Evolutionary conservation across 2,113 vertebrate species (phyloP), one percentile per base, ranked within the genome.

Genomic region (Gymnobelideus leadbeateri): DNA sequence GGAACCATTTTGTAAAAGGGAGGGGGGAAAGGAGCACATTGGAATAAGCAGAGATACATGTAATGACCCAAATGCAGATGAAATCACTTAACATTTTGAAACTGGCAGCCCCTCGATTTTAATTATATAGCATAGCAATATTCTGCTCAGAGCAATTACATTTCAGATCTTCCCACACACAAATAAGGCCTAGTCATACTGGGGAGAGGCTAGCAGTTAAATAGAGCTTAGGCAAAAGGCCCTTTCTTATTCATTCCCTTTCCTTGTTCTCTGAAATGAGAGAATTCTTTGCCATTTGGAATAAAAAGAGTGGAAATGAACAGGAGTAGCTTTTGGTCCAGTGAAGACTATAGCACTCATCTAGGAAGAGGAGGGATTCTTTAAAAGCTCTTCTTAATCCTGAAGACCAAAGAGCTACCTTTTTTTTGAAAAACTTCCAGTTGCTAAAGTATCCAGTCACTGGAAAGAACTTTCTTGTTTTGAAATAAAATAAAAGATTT

Each of bases 61-160:
- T 31, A 25, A 91, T 96, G 94, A 84, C 95, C 94, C 92, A 11
- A 94, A 96, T 90, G 95, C 96, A 96, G 96, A 96, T 96, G 96
- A 98, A 97, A 98, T 97, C 98, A 96, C 95, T 98, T 97, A 97
- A 96, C 92, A 93, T 47, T 95, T 91, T 89, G 95, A 94, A 98
- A 94, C 96, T 91, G 28, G 37, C 94, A 89, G 97, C 89, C 84
- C 96, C 94, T 91, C 95, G 5, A 55, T 96, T 97, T 98, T 96
- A 97, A 98, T 98, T 94, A 97, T 2, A 96, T 91, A 10, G 95
- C 84, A 8, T 92, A 96, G 96, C 93, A 77, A 51, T 90, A 94
- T 94, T 97, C 98, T 96, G 97, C 98, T 95, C 97, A 98, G 96
- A 98, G 98, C 96, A 97, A 98, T 97, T 96, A 95, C 6, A 2